These are phyloP conservation scores for Syncerus caffer DNA, from an alignment of 2,797 vertebrate species.

Conservation along the genomic window DNA sequence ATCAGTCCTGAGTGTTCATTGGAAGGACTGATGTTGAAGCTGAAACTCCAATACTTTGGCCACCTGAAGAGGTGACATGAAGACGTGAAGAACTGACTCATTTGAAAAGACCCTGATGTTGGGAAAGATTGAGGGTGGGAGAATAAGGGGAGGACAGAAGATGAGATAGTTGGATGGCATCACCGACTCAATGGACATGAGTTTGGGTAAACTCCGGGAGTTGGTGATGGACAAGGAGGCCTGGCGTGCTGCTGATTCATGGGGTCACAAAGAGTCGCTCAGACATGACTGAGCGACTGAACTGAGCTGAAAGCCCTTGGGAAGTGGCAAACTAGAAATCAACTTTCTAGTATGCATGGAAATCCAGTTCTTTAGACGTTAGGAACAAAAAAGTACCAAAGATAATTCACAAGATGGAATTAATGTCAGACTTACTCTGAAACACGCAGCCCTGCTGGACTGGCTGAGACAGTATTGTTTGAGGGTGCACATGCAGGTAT, in stretches of 20 bases:
- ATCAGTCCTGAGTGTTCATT: not conserved
- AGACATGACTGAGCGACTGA: not conserved
- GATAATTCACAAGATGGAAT: no score
- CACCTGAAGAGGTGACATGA: no score
- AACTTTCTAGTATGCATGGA: not conserved
- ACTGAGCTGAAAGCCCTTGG: not conserved
- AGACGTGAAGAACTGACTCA: rapidly evolving
- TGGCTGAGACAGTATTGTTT: not conserved
- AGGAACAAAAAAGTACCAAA: not conserved
- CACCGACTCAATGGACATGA: not conserved
- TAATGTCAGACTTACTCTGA: not conserved
- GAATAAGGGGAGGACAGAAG: not conserved
- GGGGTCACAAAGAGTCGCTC: not conserved
- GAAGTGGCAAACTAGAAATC: not conserved
- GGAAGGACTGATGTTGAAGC: not conserved
- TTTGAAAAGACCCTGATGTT: not conserved
- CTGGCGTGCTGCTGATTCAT: not conserved
- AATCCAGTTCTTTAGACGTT: not conserved
- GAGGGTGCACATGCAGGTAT: not conserved
- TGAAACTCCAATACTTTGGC: not conserved
- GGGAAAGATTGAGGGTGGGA: not conserved
- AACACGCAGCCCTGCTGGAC: not conserved
- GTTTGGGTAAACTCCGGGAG: not conserved
- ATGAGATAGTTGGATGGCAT: not conserved
- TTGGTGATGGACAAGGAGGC: not conserved